Percentiles rank a stretch among this genome's conserved stretches.
phyloP scores from a whole-genome alignment of 2,888 invertebrate species.

The Anaspis maculata region DNA sequence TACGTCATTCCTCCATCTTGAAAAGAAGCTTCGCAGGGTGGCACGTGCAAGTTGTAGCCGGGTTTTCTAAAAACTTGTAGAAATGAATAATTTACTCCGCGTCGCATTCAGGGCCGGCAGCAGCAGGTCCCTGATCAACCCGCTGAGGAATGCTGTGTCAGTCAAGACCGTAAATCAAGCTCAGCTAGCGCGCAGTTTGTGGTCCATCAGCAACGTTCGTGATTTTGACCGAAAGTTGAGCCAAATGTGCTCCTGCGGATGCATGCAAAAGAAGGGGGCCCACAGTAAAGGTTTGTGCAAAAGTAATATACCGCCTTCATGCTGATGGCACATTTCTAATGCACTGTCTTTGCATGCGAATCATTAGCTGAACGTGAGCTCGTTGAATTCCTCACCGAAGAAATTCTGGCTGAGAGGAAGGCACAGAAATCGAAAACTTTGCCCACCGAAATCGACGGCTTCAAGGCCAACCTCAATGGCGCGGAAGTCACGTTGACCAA shows the following conservation, averaged over 20 bases:
- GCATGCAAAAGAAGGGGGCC: conserved; percentile 48
- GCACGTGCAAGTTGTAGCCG: too few relatives aligned
- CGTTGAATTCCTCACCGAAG: conserved; percentile 85
- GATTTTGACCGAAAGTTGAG: conserved; percentile 45
- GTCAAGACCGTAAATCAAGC: conserved; percentile 40
- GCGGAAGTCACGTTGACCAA: conserved; percentile 81
- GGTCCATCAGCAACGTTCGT: conserved; percentile 58
- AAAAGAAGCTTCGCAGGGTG: too few relatives aligned
- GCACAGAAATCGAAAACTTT: conserved; percentile 67
- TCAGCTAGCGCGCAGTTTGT: conserved; percentile 61
- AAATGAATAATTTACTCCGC: conserved; percentile 64
- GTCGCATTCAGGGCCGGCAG: conserved; percentile 46
- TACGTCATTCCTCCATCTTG: too few relatives aligned
- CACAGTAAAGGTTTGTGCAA: conserved; percentile 76
- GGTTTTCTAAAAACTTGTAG: too few relatives aligned
- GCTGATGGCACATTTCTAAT: too few relatives aligned
- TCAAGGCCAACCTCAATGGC: conserved; percentile 68
- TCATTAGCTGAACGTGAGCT: conserved; percentile 77
- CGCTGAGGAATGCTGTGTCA: conserved; percentile 31
- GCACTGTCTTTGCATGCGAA: too few relatives aligned
- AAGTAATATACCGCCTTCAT: too few relatives aligned
- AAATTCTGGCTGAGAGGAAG: conserved; percentile 86
- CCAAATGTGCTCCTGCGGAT: conserved; percentile 60
- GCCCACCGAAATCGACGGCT: conserved; percentile 73
- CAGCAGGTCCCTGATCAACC: conserved; percentile 28